phyloP scores from a whole-genome alignment of 2,888 invertebrate genomes.

The Caenorhabditis angaria region DNA sequence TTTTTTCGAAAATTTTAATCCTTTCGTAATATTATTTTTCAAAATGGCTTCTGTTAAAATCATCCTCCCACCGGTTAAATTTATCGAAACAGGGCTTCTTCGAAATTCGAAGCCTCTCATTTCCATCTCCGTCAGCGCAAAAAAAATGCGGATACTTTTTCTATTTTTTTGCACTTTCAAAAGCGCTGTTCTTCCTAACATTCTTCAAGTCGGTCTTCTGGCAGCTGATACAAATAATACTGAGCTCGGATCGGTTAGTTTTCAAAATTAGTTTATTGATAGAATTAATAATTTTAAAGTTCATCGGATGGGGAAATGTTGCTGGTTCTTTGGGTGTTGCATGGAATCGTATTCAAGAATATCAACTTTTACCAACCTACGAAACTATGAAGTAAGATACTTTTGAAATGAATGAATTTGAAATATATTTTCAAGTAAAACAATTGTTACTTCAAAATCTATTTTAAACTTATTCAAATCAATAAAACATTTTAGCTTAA shows the following conservation, averaged over 20 bases:
- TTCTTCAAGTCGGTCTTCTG: conserved; percentile 36
- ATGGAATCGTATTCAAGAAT: conserved; percentile 36
- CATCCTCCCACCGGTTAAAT: neutral
- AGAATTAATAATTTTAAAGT: conserved; percentile 7
- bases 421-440: neutral
- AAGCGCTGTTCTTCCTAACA: neutral
- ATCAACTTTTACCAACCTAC: conserved; percentile 35
- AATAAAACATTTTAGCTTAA: conserved; percentile 31
- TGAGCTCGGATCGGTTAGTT: conserved; percentile 11
- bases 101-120: neutral
- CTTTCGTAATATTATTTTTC: too few species aligned
- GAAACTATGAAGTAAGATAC: conserved; percentile 37
- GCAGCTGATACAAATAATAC: conserved; percentile 26
- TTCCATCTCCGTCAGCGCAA: neutral
- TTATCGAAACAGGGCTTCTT: neutral
- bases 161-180: neutral
- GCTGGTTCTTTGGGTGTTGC: conserved; percentile 46
- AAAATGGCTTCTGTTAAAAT: neutral
- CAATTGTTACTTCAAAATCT: neutral
- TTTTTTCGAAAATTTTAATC: too few species aligned
- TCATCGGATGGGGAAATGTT: conserved; percentile 44
- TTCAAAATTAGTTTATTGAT: neutral
- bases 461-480: too few species aligned
- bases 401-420: neutral
- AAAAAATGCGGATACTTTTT: neutral